Percentiles rank a stretch among this genome's conserved stretches.
Evolutionary conservation across 2,113 vertebrate species (phyloP).

Genomic region (Acanthisitta chloris): DNA sequence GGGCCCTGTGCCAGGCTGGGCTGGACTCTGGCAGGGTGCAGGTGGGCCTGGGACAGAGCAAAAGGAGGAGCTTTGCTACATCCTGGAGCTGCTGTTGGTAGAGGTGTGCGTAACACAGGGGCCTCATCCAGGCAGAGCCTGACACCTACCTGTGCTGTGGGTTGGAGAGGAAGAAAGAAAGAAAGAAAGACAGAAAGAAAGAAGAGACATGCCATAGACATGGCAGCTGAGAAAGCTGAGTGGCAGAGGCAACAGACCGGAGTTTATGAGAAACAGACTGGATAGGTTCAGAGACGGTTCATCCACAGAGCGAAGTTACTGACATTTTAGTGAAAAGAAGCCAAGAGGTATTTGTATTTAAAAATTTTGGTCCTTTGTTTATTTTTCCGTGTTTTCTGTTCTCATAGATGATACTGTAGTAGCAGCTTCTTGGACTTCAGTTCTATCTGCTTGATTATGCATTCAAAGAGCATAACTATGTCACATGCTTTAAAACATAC

Average conservation of each 20-base stretch:
- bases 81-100: neutral
- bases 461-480: neutral
- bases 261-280: neutral
- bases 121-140: neutral
- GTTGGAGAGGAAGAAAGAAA: neutral
- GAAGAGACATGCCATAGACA: neutral
- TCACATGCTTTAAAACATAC: neutral
- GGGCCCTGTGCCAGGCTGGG: neutral
- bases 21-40: neutral
- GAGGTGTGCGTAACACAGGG: accelerated
- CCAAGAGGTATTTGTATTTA: conserved; percentile 33
- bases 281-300: neutral
- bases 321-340: neutral
- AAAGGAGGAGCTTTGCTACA: conserved; percentile 25
- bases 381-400: neutral
- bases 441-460: neutral
- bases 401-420: neutral
- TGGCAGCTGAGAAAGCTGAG: neutral
- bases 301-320: neutral
- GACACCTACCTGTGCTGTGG: neutral
- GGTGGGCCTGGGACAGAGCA: neutral
- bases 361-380: neutral
- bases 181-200: neutral
- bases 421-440: neutral
- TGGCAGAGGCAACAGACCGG: neutral